Evolutionary conservation across 1,140 invertebrate species (phyloP).

Genomic region (Pectinophora gossypiella): DNA sequence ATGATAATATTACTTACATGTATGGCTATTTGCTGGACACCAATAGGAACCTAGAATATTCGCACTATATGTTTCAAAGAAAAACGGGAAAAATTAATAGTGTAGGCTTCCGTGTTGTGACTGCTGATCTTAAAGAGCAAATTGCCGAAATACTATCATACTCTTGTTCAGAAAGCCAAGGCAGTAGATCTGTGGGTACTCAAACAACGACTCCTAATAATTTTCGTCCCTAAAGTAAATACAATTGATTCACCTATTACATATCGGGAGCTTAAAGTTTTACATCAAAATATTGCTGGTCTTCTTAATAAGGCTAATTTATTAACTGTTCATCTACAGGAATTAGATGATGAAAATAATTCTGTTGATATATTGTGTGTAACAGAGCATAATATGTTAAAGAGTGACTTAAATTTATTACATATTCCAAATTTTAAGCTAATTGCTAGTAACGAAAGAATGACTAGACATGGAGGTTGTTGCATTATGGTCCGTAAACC

Average conservation of each 20-base stretch:
- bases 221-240: background rate
- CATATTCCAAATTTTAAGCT: conserved; percentile 1
- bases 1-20: no score
- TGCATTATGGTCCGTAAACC: conserved; percentile 2
- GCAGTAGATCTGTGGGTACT: background rate
- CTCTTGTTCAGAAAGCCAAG: no score
- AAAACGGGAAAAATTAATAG: no score
- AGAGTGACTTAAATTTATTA: background rate
- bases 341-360: background rate
- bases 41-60: no score
- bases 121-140: no score
- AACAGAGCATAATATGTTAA: conserved; percentile 4
- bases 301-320: conserved; percentile 2
- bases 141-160: no score
- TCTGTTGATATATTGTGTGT: background rate
- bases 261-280: background rate
- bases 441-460: background rate
- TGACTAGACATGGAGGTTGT: conserved; percentile 5
- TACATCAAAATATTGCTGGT: conserved; percentile 5
- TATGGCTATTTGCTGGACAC: no score
- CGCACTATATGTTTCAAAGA: no score
- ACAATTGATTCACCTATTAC: background rate
- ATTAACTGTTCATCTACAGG: background rate
- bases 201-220: background rate
- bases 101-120: no score